A percentile compares a stretch with the other conserved stretches of the same genome.
Conservation (phyloP, 2,113 vertebrate species). For the Poecile atricapillus region DNA sequence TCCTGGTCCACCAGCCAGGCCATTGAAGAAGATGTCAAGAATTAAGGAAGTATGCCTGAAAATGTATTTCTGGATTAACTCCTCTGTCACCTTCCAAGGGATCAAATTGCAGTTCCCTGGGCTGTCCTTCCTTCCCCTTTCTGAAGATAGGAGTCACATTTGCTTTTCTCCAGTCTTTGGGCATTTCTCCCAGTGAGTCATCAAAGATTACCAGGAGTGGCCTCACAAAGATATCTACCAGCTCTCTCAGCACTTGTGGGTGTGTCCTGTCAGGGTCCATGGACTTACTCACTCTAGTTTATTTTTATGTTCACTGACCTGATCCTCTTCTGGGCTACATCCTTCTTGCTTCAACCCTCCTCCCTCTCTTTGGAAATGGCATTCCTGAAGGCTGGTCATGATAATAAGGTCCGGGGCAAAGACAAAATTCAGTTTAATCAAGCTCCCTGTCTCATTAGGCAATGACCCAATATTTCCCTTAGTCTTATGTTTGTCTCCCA, state of each 20-base stretch:
- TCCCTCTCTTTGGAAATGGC: background rate
- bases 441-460: fast-evolving
- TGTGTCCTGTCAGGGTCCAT: background rate
- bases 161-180: background rate
- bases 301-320: background rate
- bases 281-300: background rate
- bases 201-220: background rate
- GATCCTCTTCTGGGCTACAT: background rate
- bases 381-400: background rate
- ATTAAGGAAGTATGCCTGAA: background rate
- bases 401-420: background rate
- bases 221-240: background rate
- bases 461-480: background rate
- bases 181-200: background rate
- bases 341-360: background rate
- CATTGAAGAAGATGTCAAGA: background rate
- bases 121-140: background rate
- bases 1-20: background rate
- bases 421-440: background rate
- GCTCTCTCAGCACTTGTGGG: background rate
- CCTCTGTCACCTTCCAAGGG: background rate
- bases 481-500: background rate
- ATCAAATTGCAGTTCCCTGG: background rate
- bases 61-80: background rate
- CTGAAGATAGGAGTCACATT: background rate